phyloP scores from a whole-genome alignment of 2,888 invertebrate species.

The Slavum lentiscoides region DNA sequence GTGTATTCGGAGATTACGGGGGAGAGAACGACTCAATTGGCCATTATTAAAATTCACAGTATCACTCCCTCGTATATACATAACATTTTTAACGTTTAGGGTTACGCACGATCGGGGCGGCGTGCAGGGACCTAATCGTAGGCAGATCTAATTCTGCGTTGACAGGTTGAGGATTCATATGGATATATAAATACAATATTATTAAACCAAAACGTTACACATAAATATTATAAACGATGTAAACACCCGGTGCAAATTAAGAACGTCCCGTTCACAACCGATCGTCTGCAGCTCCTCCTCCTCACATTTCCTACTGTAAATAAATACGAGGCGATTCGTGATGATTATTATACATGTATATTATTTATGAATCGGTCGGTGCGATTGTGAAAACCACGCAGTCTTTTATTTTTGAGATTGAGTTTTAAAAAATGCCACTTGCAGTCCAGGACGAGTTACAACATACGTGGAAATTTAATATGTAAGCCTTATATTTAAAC shows the following conservation, averaged over 20 bases:
- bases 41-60: constrained; percentile 27
- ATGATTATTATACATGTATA: too few species aligned
- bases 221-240: background rate
- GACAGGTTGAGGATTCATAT: background rate
- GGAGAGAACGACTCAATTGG: constrained; percentile 36
- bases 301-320: too few species aligned
- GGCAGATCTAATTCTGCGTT: constrained; percentile 5
- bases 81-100: constrained; percentile 3
- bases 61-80: constrained; percentile 9
- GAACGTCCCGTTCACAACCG: background rate
- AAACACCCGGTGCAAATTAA: background rate
- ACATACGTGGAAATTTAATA: too few species aligned
- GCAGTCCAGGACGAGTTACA: too few species aligned
- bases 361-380: too few species aligned
- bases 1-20: background rate
- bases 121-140: background rate
- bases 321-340: too few species aligned
- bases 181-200: background rate
- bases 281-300: too few species aligned
- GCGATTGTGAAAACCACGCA: too few species aligned
- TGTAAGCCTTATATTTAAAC: too few species aligned
- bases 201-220: constrained; percentile 13
- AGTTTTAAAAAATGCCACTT: too few species aligned
- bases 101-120: background rate
- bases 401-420: too few species aligned